Evolutionary conservation across 2,888 invertebrate genomes (phyloP), one percentile per base, ranked within the genome.

Genomic region (Caenorhabditis auriculariae): DNA sequence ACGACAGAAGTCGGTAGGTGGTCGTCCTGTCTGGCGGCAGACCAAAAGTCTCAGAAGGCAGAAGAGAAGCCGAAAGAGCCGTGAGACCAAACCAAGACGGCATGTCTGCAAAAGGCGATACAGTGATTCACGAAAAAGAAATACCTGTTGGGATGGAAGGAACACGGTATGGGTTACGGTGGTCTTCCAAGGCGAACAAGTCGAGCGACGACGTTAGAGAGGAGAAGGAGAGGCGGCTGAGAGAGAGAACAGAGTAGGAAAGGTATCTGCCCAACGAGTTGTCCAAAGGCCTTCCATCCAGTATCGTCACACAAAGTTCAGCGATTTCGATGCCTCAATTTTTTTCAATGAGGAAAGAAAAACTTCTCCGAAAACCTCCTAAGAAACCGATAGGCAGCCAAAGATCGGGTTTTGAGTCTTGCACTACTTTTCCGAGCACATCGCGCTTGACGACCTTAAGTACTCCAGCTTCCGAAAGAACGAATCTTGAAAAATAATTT

Each of bases 241-340:
- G 35, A 4, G 63, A 37, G 21, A 47, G 41, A 3, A 60, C 51
- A 4, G 61, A 56, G 37, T 65, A 53, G n/a, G 64, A 60, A 54
- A 67, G 48, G 27, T 61, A 69, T 17, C 69, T 52, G 26, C 65
- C 66, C 26, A 54, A 45, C 19, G 54, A 2, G n/a, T 54, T 37
- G 39, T 69, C 69, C 35, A 64, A 49, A 12, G 69, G 66, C 17
- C 69, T 23, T 12, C 65, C 65, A 5, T 48, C 37, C 32, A 69
- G 9, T 29, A 69, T 57, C 0, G 57, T 32, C 3, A 69, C 46
- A 2, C 49, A 41, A 9, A 67, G 19, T 15, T 59, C 65, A 1
- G 64, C 45, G 38, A 69, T 49, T 32, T 69, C 69, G 21, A 69
- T 39, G 15, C 55, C 59, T 59, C n/a, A 12, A 9, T 32, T n/a